These are phyloP conservation scores for Sylvia atricapilla DNA, from an alignment of 2,113 vertebrate genomes.

Conservation along the genomic window DNA sequence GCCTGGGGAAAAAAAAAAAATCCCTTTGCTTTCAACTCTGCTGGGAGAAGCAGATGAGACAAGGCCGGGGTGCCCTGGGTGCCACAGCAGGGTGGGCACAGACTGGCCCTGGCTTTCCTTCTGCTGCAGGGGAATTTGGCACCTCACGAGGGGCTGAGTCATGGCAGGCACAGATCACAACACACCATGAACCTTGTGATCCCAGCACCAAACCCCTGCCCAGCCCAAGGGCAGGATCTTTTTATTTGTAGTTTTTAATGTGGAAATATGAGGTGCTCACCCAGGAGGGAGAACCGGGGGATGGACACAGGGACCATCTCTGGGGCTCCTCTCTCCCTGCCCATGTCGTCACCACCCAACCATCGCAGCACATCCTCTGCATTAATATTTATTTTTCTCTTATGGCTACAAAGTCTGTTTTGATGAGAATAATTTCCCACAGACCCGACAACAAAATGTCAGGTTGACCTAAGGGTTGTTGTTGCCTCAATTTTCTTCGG, in stretches of 20 bases:
- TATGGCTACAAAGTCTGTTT: background rate
- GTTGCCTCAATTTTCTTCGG: background rate
- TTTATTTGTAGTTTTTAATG: too few relatives aligned
- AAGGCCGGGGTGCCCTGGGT: background rate
- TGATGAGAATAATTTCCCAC: background rate
- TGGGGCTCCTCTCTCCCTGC: background rate
- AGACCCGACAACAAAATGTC: conserved; percentile 41
- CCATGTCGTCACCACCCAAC: rapidly evolving
- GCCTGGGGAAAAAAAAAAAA: background rate
- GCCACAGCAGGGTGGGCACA: background rate
- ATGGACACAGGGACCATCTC: background rate
- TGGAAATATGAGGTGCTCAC: background rate
- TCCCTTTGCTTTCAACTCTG: background rate
- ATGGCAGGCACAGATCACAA: background rate
- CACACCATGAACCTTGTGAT: rapidly evolving
- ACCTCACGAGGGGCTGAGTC: background rate
- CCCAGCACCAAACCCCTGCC: background rate
- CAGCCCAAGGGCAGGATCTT: background rate
- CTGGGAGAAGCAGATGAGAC: background rate
- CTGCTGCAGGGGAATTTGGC: background rate
- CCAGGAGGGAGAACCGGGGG: background rate
- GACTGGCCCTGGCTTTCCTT: background rate
- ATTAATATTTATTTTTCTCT: background rate
- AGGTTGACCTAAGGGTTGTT: conserved; percentile 35
- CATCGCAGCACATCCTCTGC: background rate